These are phyloP conservation scores for Dinomys branickii DNA, from an alignment of 2,113 vertebrate species.

Conservation along the genomic window DNA sequence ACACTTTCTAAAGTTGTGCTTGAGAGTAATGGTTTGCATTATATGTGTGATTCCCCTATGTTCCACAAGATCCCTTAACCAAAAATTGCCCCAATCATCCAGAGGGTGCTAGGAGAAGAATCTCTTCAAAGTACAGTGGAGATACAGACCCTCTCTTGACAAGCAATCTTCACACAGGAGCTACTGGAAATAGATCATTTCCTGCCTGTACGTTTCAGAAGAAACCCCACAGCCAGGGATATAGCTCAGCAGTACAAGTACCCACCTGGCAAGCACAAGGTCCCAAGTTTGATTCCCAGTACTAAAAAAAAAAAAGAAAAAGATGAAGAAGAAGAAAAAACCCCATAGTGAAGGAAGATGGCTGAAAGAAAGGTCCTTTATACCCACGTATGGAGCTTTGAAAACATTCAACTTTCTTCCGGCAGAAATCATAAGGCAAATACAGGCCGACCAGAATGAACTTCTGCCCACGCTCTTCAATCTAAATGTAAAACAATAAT, in stretches of 20 bases:
- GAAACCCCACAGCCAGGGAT: not conserved
- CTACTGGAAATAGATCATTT: not conserved
- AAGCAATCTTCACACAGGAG: slow-evolving; percentile 58
- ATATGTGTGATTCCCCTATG: slow-evolving; percentile 73
- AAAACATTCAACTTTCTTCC: not conserved
- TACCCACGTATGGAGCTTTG: not conserved
- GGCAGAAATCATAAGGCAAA: slow-evolving; percentile 16
- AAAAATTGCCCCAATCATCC: slow-evolving; percentile 76
- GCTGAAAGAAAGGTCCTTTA: not conserved
- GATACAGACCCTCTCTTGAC: slow-evolving; percentile 69
- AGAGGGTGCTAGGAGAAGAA: slow-evolving; percentile 77
- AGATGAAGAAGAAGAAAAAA: too few relatives aligned
- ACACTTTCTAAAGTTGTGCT: slow-evolving; percentile 78
- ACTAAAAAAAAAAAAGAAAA: too few relatives aligned
- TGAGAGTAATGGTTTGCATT: slow-evolving; percentile 76
- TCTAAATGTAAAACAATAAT: slow-evolving; percentile 25
- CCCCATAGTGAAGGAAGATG: not conserved
- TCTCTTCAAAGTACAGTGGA: slow-evolving; percentile 68
- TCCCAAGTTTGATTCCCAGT: too few relatives aligned
- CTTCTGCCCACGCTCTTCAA: not conserved
- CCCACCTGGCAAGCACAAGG: too few relatives aligned
- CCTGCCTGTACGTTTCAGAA: slow-evolving; percentile 53
- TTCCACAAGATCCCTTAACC: slow-evolving; percentile 73
- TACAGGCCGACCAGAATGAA: slow-evolving; percentile 37
- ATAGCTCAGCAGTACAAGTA: too few relatives aligned